Percentiles rank a stretch among this genome's conserved stretches.
These are phyloP conservation scores for Hydrotaea cyrtoneurina DNA, from an alignment of 2,888 invertebrate genomes.

Conservation along the genomic window DNA sequence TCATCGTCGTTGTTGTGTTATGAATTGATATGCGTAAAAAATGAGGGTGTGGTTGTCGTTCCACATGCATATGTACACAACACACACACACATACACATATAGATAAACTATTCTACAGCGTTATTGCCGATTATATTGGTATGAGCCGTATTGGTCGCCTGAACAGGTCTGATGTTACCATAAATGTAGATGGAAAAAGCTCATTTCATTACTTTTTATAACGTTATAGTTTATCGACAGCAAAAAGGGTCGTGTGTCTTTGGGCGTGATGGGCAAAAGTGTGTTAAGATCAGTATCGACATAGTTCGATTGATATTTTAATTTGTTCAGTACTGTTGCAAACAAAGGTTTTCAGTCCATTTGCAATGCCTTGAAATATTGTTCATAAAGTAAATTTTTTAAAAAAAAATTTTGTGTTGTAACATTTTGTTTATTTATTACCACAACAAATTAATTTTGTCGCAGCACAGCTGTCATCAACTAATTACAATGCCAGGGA, in stretches of 20 bases:
- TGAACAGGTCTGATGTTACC: conserved; percentile 7
- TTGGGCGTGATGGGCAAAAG: background rate
- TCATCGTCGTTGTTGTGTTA: conserved; percentile 43
- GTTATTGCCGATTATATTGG: background rate
- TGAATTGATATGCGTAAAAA: conserved; percentile 63
- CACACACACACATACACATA: background rate
- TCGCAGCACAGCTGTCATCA: no score
- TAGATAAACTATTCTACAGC: background rate
- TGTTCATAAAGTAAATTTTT: no score
- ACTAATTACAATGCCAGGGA: no score
- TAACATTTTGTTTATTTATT: no score
- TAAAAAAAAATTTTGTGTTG: no score
- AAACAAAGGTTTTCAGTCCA: no score
- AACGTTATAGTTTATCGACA: conserved; percentile 8
- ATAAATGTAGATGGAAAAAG: conserved; percentile 7
- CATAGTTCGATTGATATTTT: no score
- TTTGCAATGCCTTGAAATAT: no score
- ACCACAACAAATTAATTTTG: no score
- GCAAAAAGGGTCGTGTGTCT: background rate
- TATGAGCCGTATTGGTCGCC: background rate
- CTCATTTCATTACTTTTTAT: conserved; percentile 23
- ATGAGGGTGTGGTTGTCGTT: conserved; percentile 65
- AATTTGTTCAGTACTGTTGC: no score
- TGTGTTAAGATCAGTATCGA: no score
- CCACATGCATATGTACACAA: background rate